Evolutionary conservation across 2,797 vertebrate species (phyloP), one percentile per base, ranked within the genome.

Genomic region (Valencia hispanica): DNA sequence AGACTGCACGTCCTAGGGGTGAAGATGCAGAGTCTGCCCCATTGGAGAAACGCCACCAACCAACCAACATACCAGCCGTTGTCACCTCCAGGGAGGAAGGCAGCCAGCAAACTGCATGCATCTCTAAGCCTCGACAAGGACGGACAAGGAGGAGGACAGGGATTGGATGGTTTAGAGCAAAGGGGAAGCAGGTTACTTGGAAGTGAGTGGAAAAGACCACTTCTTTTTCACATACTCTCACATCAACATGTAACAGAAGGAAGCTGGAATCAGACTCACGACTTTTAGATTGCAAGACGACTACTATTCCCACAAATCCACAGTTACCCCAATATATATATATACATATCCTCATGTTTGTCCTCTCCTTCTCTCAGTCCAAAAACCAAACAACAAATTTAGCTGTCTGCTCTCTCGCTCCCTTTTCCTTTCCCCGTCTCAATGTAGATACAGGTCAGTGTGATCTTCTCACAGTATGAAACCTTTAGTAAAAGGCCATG

Each of bases 351-450:
- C 89, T 91, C 79, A 88, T 84, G 88, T 90, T 87, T 89, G 84
- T 82, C 78, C 77, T 82, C 80, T 82, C 72, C 81, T 84, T 74
- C 74, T 55, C 79, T 78, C 6, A 0, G 68, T 83, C 79, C 81
- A 48, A 79, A 88, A 85, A 79, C 80, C 81, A 75, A 86, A 85
- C 91, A 93, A 91, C 2, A 85, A 94, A 92, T 93, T 96, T 93
- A 94, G 92, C 89, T 89, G 92, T 82, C 83, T 84, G 79, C 89
- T 69, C 91, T 87, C n/a, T n/a, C n/a, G n/a, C n/a, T n/a, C 88
- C 87, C 78, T 73, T 77, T 77, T 74, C 74, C 90, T 59, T 83
- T 39, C 25, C 20, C 18, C 8, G 27, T 17, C 14, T 15, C 63
- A 41, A n/a, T 27, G 10, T 25, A 66, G 22, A 66, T 6, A n/a